Conservation (phyloP, 2,113 vertebrate species). For the Grus americana region DNA sequence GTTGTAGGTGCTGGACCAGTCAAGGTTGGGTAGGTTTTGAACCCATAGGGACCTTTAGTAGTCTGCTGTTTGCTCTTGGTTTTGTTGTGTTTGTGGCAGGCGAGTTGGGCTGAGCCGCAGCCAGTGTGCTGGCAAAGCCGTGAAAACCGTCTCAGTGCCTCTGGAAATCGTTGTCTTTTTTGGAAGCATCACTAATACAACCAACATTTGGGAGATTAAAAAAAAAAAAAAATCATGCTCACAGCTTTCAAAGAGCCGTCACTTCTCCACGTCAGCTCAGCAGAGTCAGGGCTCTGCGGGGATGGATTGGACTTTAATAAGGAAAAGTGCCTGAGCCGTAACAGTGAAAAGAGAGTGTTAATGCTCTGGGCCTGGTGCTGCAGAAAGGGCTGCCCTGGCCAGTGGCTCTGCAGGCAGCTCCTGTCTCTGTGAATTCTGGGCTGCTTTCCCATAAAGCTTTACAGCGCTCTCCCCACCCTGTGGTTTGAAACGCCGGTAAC, state of each 20-base stretch:
- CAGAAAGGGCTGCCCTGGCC: not conserved
- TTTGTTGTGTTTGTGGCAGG: not conserved
- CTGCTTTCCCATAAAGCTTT: not conserved
- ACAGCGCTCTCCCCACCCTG: not conserved
- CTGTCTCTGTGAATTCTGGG: not conserved
- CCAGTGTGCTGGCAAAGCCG: rapidly evolving
- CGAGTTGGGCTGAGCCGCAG: not conserved
- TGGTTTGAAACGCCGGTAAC: not conserved
- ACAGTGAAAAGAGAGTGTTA: slow-evolving; percentile 25
- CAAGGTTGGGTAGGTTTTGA: not conserved
- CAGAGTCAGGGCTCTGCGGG: rapidly evolving
- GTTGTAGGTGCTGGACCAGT: not conserved
- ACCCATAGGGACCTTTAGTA: not conserved
- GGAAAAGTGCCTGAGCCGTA: not conserved
- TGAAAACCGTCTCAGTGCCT: not conserved
- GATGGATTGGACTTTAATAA: not conserved
- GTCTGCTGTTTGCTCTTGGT: not conserved
- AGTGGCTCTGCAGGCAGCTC: not conserved
- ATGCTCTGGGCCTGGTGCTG: not conserved
- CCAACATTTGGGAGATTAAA: not conserved
- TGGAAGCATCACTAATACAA: not conserved
- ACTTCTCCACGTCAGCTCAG: not conserved
- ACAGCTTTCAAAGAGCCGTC: not conserved
- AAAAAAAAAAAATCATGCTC: not conserved
- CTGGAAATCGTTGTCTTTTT: not conserved